These are phyloP conservation scores for Carabus problematicus DNA, from an alignment of 2,888 invertebrate species.

Conservation along the genomic window DNA sequence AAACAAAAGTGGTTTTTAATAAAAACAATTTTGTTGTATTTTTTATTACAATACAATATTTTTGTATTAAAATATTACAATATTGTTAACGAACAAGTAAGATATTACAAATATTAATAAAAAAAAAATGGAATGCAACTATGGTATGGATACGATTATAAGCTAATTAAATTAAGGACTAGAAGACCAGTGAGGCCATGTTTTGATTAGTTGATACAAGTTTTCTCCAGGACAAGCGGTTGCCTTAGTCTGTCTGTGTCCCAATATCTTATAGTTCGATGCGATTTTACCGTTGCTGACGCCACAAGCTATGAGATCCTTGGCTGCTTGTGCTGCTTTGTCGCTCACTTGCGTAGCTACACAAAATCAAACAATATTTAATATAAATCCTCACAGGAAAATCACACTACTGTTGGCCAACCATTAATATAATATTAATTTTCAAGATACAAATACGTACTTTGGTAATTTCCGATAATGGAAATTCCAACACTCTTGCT, in stretches of 20 bases:
- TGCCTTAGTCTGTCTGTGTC: conserved; percentile 58
- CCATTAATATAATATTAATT: neutral
- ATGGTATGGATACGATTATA: no score
- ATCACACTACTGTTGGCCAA: conserved; percentile 1
- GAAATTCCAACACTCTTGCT: conserved; percentile 68
- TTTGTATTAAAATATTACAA: neutral
- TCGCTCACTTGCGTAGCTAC: neutral
- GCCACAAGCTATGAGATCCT: conserved; percentile 54
- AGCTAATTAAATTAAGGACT: conserved; percentile 24
- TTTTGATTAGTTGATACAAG: conserved; percentile 60
- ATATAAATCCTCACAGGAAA: neutral
- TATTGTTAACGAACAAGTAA: neutral
- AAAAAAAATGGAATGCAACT: no score
- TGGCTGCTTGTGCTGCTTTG: neutral
- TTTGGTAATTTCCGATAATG: conserved; percentile 65
- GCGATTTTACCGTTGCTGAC: conserved; percentile 57
- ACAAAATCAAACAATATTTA: neutral
- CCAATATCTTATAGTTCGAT: conserved; percentile 58
- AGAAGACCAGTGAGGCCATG: conserved; percentile 56
- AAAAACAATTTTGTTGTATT: neutral
- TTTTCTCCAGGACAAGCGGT: conserved; percentile 62
- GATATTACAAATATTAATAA: neutral
- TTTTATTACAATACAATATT: conserved; percentile 4
- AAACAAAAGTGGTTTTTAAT: neutral
- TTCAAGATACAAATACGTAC: conserved; percentile 51